phyloP scores from a whole-genome alignment of 2,113 vertebrate genomes.

The Oncorhynchus mykiss region DNA sequence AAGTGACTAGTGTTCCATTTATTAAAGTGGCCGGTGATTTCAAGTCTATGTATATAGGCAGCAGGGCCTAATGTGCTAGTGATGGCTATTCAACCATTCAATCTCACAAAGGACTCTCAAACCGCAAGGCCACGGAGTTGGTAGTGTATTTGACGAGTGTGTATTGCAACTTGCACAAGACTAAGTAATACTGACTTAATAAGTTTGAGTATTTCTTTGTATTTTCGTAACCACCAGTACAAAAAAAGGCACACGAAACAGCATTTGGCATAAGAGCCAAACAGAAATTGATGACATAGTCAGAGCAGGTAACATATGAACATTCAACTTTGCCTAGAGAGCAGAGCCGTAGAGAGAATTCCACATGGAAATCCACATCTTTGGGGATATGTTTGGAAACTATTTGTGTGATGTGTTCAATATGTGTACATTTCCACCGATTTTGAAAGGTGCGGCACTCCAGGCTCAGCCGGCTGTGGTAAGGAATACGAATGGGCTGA shows the following conservation, averaged over 20 bases:
- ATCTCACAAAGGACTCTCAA: no score
- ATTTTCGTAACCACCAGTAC: not conserved
- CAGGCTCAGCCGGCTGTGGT: conserved; percentile 42
- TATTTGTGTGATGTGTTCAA: conserved; percentile 38
- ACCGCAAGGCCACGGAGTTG: no score
- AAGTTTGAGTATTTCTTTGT: not conserved
- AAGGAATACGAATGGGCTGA: conserved; percentile 59
- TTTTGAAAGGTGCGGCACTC: conserved; percentile 54
- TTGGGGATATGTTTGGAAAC: not conserved
- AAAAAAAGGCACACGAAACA: not conserved
- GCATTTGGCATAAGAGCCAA: not conserved
- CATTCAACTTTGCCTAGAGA: conserved; percentile 13
- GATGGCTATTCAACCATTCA: no score
- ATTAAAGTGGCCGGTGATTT: no score
- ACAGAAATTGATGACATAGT: not conserved
- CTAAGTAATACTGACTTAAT: not conserved
- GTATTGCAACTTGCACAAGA: not conserved
- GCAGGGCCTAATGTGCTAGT: no score
- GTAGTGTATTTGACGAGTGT: not conserved
- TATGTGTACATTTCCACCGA: conserved; percentile 54
- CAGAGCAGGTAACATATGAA: not conserved
- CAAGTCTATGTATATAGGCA: no score
- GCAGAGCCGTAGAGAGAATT: not conserved
- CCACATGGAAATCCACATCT: not conserved
- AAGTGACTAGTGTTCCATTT: no score